Evolutionary conservation across 2,797 vertebrate genomes (phyloP).

Genomic region (Enteromius unitaeniatus): DNA sequence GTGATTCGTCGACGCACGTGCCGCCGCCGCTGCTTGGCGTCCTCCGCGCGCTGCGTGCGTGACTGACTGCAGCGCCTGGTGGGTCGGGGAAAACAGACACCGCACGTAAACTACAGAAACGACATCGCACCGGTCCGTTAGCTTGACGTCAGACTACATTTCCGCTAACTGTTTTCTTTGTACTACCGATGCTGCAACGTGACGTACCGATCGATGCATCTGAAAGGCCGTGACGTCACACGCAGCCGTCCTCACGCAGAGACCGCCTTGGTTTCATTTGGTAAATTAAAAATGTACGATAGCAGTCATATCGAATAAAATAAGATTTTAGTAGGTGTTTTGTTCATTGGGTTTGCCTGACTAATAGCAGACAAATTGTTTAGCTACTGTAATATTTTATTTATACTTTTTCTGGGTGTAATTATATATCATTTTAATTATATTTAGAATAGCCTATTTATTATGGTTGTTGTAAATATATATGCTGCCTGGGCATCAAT

Average conservation of each 20-base stretch:
- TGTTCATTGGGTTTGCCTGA: too few species aligned
- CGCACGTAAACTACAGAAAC: background rate
- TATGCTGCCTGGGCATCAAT: background rate
- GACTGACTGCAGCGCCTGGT: constrained; percentile 2
- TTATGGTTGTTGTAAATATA: background rate
- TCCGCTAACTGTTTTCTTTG: background rate
- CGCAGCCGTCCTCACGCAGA: background rate
- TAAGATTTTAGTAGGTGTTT: background rate
- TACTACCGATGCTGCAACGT: constrained; percentile 4
- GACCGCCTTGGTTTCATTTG: background rate
- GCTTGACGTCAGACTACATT: background rate
- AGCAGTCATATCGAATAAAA: background rate
- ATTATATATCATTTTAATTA: background rate
- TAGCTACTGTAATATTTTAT: too few species aligned
- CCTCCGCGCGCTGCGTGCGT: constrained; percentile 18
- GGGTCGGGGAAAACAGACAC: background rate
- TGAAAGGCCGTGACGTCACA: constrained; percentile 25
- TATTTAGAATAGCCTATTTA: background rate
- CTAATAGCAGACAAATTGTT: background rate
- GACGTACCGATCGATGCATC: background rate
- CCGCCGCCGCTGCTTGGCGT: constrained; percentile 5
- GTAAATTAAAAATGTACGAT: background rate
- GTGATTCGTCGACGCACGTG: constrained; percentile 19
- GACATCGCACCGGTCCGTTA: too few species aligned
- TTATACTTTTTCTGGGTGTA: background rate